phyloP scores from a whole-genome alignment of 2,888 invertebrate species.

The Embidobia sp. region DNA sequence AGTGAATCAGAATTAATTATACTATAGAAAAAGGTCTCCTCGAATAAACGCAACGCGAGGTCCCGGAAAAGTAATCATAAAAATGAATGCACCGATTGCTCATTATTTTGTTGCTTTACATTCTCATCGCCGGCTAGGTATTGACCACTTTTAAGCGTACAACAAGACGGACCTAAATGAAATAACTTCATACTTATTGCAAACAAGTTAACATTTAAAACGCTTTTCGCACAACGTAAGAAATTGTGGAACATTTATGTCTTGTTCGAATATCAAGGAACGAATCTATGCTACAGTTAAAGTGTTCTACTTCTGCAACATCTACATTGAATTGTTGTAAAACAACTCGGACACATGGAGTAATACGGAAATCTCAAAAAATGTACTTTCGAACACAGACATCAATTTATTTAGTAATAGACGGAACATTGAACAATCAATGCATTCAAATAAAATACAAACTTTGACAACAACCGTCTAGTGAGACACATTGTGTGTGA shows the following conservation, averaged over 20 bases:
- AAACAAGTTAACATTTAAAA: constrained; percentile 2
- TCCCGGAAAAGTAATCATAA: not conserved
- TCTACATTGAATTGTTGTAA: constrained; percentile 20
- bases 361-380: constrained; percentile 1
- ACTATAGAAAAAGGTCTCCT: constrained; percentile 28
- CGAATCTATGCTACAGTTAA: constrained; percentile 23
- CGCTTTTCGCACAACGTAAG: not conserved
- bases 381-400: constrained; percentile 14
- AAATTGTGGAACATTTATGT: constrained; percentile 5
- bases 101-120: constrained; percentile 34
- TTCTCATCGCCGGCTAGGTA: no score
- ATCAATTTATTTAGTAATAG: constrained; percentile 1
- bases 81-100: constrained; percentile 49
- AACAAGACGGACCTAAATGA: no score
- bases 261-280: constrained; percentile 1
- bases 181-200: not conserved
- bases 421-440: constrained; percentile 56
- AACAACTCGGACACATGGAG: constrained; percentile 1
- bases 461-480: constrained; percentile 13
- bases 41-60: no score
- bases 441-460: constrained; percentile 44
- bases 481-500: constrained; percentile 15
- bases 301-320: constrained; percentile 21
- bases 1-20: constrained; percentile 29
- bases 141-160: no score